Base-by-base conservation (phyloP, 2,797 vertebrate genomes). In the Sparidentex hasta region DNA sequence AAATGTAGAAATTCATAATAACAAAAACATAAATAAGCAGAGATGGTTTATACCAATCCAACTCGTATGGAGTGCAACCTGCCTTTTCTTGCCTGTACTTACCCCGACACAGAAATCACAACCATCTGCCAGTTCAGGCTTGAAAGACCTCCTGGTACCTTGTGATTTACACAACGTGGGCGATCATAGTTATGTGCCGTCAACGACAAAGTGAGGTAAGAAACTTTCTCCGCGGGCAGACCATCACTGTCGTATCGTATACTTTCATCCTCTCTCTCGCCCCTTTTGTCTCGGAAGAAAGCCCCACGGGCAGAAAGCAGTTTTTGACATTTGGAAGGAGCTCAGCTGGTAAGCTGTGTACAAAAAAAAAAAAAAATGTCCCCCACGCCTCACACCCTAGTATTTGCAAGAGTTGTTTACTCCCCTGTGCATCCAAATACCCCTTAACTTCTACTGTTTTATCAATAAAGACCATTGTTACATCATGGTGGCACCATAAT, bases 341-440 rank as follows among this genome's bases (percentile, higher is more conserved):
- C 17, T 78, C n/a, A 63, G 18, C 11, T 12, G 21, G 0, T 56
- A 57, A 71, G 46, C 3, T 27, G n/a, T 52, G n/a, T 44, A 18
- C 11, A 27, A 27, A 27, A 27, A n/a, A n/a, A n/a, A n/a, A 1
- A 20, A 71, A 70, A 64, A 11, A 44, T 57, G 65, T 43, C 50
- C 64, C 0, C 29, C 8, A 55, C 33, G 33, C 33, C 7, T 33
- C 27, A 21, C 38, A 65, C 25, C 43, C 25, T 64, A 17, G 18
- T 69, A 25, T 62, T 52, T 25, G 69, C 14, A 54, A 61, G 23
- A 50, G 41, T 5, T 78, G 65, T 87, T 90, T 76, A 33, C 64
- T 20, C 44, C 44, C 17, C 29, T 38, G 55, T 12, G 43, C 21
- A 33, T 61, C 54, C 33, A 25, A 59, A 72, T 7, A 69, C 38